phyloP scores from a whole-genome alignment of 2,797 vertebrate species.

The Rachycentron canadum region DNA sequence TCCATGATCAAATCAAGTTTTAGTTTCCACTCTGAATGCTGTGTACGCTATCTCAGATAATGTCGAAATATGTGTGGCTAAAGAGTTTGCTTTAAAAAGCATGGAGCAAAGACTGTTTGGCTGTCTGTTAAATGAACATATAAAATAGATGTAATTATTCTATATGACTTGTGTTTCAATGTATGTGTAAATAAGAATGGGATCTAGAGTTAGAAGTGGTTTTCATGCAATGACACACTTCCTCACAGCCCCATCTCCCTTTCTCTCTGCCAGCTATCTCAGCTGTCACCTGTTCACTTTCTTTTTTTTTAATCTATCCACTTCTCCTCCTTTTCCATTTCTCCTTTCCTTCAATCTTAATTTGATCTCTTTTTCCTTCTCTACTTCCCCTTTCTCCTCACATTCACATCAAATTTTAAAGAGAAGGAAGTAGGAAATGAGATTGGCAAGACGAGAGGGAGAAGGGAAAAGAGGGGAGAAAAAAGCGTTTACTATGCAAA shows the following conservation, averaged over 20 bases:
- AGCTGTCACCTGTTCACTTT: conserved; percentile 17
- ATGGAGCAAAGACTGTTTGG: conserved; percentile 41
- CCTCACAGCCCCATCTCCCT: conserved; percentile 8
- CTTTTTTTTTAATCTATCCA: conserved; percentile 1
- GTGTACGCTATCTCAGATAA: conserved; percentile 37
- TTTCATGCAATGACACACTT: conserved; percentile 61
- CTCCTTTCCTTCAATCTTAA: conserved; percentile 9
- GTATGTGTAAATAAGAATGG: conserved; percentile 75
- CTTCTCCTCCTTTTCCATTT: conserved; percentile 7
- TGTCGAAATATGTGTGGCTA: conserved; percentile 37
- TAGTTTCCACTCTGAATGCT: conserved; percentile 49
- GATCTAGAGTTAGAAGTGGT: conserved; percentile 65
- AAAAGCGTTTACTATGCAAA: conserved; percentile 84
- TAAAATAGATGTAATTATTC: conserved; percentile 70
- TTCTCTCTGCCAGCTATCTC: conserved; percentile 12
- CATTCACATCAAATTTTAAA: conserved; percentile 23
- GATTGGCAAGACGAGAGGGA: conserved; percentile 21
- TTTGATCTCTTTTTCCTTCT: conserved; percentile 8
- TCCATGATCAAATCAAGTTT: conserved; percentile 44
- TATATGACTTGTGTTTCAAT: conserved; percentile 69
- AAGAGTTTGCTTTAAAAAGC: conserved; percentile 50
- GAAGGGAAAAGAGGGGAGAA: conserved; percentile 21
- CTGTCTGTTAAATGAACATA: conserved; percentile 63
- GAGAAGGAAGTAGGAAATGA: conserved; percentile 12
- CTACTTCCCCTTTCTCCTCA: not conserved